Conservation (phyloP, 2,797 vertebrate genomes). For the Acanthurus lineatus region DNA sequence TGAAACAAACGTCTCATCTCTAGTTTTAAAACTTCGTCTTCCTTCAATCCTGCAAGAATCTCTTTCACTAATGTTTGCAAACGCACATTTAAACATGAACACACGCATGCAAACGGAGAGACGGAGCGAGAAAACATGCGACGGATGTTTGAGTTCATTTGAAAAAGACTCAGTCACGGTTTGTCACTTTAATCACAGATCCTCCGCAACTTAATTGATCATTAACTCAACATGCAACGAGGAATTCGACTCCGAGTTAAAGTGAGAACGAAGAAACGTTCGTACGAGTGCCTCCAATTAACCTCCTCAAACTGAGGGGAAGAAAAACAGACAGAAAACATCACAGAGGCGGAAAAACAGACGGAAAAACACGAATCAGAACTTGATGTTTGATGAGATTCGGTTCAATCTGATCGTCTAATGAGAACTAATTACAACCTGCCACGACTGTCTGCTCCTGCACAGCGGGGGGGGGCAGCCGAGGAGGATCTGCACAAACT, state of each 20-base stretch:
- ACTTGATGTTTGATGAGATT: constrained; percentile 57
- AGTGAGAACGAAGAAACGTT: constrained; percentile 41
- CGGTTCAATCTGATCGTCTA: constrained; percentile 49
- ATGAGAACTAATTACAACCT: constrained; percentile 69
- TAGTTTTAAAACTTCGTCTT: background rate
- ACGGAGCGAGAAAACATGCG: background rate
- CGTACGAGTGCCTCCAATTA: constrained; percentile 61
- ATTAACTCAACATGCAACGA: constrained; percentile 51
- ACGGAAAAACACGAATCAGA: constrained; percentile 32
- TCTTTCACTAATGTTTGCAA: background rate
- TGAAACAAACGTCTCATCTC: constrained; percentile 14
- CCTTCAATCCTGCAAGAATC: constrained; percentile 27
- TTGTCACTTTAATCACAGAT: constrained; percentile 39
- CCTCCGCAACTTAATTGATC: constrained; percentile 62
- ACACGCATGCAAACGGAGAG: background rate
- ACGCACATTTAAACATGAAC: background rate
- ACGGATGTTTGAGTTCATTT: constrained; percentile 25
- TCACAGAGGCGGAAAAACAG: constrained; percentile 30
- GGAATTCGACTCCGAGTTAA: constrained; percentile 28
- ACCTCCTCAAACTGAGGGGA: constrained; percentile 31
- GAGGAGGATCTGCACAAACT: constrained; percentile 22
- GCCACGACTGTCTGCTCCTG: constrained; percentile 31
- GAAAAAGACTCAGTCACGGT: constrained; percentile 28
- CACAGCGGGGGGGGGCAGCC: constrained; percentile 22
- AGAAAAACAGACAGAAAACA: constrained; percentile 34